These are phyloP conservation scores for Eudasyphora cyanicolor DNA, from an alignment of 2,888 invertebrate genomes.

Conservation along the genomic window DNA sequence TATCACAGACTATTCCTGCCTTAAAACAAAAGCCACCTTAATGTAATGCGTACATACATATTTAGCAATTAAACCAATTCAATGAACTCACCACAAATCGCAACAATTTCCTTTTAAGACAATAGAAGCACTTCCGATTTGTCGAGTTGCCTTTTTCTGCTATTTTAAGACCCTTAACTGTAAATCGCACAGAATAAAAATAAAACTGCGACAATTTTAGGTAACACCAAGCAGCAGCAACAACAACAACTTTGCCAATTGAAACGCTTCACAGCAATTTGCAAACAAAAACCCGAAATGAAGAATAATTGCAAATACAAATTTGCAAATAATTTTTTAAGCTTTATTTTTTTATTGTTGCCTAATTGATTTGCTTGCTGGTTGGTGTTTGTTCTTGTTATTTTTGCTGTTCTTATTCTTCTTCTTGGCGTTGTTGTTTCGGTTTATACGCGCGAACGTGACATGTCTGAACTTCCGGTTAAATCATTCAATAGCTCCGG, in stretches of 20 bases:
- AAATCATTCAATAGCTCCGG: conserved; percentile 9
- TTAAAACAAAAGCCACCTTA: too few species aligned
- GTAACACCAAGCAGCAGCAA: background rate
- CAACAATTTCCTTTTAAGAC: background rate
- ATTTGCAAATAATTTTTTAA: conserved; percentile 28
- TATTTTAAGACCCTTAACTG: conserved; percentile 21
- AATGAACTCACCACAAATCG: background rate
- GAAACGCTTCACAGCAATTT: background rate
- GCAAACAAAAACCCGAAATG: background rate
- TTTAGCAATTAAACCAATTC: background rate
- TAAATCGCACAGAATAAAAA: background rate
- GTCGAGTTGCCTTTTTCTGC: background rate
- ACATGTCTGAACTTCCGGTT: conserved; percentile 66
- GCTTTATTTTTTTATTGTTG: conserved; percentile 22
- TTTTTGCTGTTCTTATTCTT: conserved; percentile 22
- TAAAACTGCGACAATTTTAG: background rate
- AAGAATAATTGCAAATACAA: conserved; percentile 26
- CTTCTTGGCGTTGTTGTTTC: conserved; percentile 45
- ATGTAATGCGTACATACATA: too few species aligned
- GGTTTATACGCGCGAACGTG: conserved; percentile 60
- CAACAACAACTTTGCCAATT: background rate
- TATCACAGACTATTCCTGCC: too few species aligned
- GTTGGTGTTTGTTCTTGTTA: conserved; percentile 9
- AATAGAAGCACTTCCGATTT: conserved; percentile 1
- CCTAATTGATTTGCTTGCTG: conserved; percentile 9